Evolutionary conservation across 2,888 invertebrate genomes (phyloP), one percentile per base, ranked within the genome.

Genomic region (Himalopsyche tibetana): DNA sequence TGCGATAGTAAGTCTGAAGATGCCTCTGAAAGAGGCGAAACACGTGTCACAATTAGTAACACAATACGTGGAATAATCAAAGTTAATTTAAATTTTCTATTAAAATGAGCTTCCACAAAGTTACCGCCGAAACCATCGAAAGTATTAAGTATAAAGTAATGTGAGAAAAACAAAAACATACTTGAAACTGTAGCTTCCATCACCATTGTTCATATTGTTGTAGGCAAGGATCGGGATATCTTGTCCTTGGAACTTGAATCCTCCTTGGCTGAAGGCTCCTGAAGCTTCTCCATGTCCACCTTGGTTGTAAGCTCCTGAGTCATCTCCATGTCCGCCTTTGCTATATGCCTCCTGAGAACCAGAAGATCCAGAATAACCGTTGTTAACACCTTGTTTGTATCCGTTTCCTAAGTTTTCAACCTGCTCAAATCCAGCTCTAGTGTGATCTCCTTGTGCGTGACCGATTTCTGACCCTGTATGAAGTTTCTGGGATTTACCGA

Each of bases 151-250:
- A 28, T 28, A 28, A 28, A 28, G 28, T 28, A 28, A 28, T 28
- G 28, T 28, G 28, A 28, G 28, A 28, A 28, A 28, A 28, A 1
- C 0, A 28, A 28, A 28, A 28, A 74, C 74, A 90, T 90, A 95
- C 95, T 94, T 95, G 91, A 94, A 95, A 88, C 94, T 93, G 90
- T 95, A 95, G 90, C 92, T 94, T 82, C 95, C 95, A 89, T 94
- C 95, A 69, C 95, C 94, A 89, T 94, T 94, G 90, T 94, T 95
- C 55, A 92, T 92, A 88, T 94, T 95, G 86, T 94, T 94, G 89
- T 94, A 94, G 87, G 93, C 92, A 36, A 94, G 90, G 88, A 95
- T 95, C 8, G 95, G 95, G 88, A 94, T 94, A 74, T 93, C 92
- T 79, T 92, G 90, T 83, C 92, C 90, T 89, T 84, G 81, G 55